phyloP scores from a whole-genome alignment of 2,888 invertebrate species.

The Phalera bucephala region DNA sequence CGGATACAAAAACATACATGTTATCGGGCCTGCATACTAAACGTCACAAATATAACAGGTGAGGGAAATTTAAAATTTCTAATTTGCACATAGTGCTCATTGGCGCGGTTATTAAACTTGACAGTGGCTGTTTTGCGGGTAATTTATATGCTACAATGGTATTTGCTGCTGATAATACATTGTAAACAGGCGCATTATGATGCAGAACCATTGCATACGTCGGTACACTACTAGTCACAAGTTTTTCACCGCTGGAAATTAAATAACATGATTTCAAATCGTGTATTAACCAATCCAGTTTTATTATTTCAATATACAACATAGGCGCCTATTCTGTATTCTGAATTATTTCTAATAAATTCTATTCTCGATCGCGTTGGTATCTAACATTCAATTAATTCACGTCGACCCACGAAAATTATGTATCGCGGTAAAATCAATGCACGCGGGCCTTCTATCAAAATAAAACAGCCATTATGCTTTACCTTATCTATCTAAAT shows the following conservation, averaged over 20 bases:
- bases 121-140: conserved; percentile 16
- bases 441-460: conserved; percentile 16
- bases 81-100: conserved; percentile 24
- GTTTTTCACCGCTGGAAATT: no score
- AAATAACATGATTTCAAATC: no score
- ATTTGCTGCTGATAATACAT: conserved; percentile 7
- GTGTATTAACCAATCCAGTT: no score
- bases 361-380: neutral
- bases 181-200: conserved; percentile 1
- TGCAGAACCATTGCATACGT: neutral
- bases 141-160: conserved; percentile 6
- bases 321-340: no score
- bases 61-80: conserved; percentile 25
- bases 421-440: conserved; percentile 14
- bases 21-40: conserved; percentile 25
- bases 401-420: neutral
- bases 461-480: conserved; percentile 42
- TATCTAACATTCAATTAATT: neutral
- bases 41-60: conserved; percentile 15
- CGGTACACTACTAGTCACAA: no score
- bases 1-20: conserved; percentile 41
- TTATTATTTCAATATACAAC: no score
- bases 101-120: conserved; percentile 25
- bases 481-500: conserved; percentile 33
- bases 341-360: no score